These are phyloP conservation scores for Lathamus discolor DNA, from an alignment of 2,113 vertebrate genomes.

Conservation along the genomic window DNA sequence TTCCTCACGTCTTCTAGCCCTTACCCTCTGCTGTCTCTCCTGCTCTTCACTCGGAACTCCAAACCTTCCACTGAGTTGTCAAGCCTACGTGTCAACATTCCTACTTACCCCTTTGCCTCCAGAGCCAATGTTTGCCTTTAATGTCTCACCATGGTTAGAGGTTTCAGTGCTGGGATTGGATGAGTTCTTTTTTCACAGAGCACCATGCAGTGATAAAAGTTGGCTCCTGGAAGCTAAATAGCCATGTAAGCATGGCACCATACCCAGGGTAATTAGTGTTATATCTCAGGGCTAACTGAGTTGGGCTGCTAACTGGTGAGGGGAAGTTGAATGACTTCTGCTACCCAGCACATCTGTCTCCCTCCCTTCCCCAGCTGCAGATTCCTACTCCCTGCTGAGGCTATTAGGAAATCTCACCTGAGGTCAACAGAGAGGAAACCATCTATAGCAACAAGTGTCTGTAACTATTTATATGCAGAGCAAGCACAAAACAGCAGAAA, in stretches of 20 bases:
- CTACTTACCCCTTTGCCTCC: neutral
- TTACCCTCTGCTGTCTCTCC: neutral
- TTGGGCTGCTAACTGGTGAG: neutral
- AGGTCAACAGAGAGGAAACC: neutral
- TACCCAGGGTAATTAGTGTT: neutral
- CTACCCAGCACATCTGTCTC: neutral
- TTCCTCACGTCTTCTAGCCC: neutral
- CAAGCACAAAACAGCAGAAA: neutral
- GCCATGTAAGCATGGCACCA: neutral
- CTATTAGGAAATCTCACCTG: neutral
- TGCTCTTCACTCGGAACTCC: neutral
- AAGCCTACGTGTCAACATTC: neutral
- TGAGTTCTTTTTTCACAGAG: neutral
- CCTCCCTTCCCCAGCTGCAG: neutral
- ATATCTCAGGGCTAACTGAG: neutral
- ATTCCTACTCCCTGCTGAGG: neutral
- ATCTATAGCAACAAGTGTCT: neutral
- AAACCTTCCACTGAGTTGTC: neutral
- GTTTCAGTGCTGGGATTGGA: neutral
- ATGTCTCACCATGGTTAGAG: fast-evolving
- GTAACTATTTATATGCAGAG: neutral
- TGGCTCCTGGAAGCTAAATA: neutral
- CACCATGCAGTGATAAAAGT: fast-evolving
- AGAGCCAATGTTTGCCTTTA: neutral
- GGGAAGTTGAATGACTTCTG: neutral